phyloP scores from a whole-genome alignment of 2,113 vertebrate species.

The Callionymus lyra region DNA sequence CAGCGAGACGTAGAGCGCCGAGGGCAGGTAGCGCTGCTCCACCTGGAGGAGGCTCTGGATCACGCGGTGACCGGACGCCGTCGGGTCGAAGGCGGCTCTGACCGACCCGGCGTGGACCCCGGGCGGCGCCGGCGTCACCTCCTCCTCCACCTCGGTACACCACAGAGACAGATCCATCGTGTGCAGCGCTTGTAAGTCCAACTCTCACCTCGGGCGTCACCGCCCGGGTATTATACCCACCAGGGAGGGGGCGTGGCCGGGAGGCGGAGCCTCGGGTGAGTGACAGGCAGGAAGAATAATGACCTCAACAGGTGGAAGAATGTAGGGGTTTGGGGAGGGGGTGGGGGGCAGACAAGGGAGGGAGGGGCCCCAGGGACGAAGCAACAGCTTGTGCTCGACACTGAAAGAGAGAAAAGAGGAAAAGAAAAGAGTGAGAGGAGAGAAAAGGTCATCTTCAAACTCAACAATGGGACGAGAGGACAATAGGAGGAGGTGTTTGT shows the following conservation, averaged over 20 bases:
- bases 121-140: neutral
- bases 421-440: slow-evolving; percentile 29
- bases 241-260: slow-evolving; percentile 9
- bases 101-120: slow-evolving; percentile 20
- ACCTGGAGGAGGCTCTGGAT: slow-evolving; percentile 62
- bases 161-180: slow-evolving; percentile 59
- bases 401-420: slow-evolving; percentile 54
- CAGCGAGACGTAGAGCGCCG: slow-evolving; percentile 56
- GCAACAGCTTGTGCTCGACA: slow-evolving; percentile 64
- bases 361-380: slow-evolving; percentile 57
- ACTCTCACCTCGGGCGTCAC: neutral
- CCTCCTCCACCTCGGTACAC: slow-evolving; percentile 63
- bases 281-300: slow-evolving; percentile 54
- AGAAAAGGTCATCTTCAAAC: slow-evolving; percentile 60
- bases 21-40: slow-evolving; percentile 67
- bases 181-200: slow-evolving; percentile 2
- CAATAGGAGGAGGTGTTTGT: slow-evolving; percentile 50
- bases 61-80: slow-evolving; percentile 60
- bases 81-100: slow-evolving; percentile 65
- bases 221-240: slow-evolving; percentile 47
- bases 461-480: slow-evolving; percentile 64
- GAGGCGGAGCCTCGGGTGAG: slow-evolving; percentile 21
- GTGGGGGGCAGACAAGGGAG: slow-evolving; percentile 51
- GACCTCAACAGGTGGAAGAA: slow-evolving; percentile 66
- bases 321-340: slow-evolving; percentile 2